Evolutionary conservation across 2,797 vertebrate genomes (phyloP), one percentile per base, ranked within the genome.

Genomic region (Heliangelus exortis): DNA sequence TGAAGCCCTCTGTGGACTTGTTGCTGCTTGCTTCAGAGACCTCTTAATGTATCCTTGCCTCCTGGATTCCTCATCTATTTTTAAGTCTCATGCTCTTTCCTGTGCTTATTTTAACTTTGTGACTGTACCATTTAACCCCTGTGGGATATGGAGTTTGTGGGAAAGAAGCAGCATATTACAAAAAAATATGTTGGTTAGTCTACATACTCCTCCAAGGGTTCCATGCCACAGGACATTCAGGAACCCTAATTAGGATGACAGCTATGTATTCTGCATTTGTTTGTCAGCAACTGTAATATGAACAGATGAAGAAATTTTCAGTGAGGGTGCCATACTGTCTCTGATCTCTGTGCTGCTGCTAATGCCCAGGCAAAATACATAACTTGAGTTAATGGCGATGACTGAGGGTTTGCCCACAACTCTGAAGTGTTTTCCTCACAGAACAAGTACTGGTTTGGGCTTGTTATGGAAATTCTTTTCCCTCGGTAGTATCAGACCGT

Each of bases 1-100:
- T 34, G 48, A 71, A 89, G 67, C 14, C 17, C 15, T 82, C 47
- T 21, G 11, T 1, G 2, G 1, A 5, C 34, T 76, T 82, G 15
- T 67, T 89, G 66, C 48, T 86, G 85, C 59, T 26, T 76, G 33
- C 86, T 67, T 68, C 1, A 1, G 48, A 55, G 67, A 71, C 15
- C 20, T 92, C 67, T 75, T 96, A 87, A 86, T 90, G 51, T 96
- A 51, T 93, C 79, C 93, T 92, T 95, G 79, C 89, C 81, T 91
- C 73, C 79, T 91, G 79, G 87, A 91, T 84, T 94, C 73, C 77
- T 94, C 45, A 82, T 95, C 93, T 96, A 91, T 96, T 91, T 96
- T 96, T 94, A 91, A 86, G 57, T 54, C 36, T 90, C 36, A 6
- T 61, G 59, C 86, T 95, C 71, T 81, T 94, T 90, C 51, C 69